A percentile compares a stretch with the other conserved stretches of the same genome.
Evolutionary conservation across 2,113 vertebrate species (phyloP).

Genomic region (Australoheros scitulus): DNA sequence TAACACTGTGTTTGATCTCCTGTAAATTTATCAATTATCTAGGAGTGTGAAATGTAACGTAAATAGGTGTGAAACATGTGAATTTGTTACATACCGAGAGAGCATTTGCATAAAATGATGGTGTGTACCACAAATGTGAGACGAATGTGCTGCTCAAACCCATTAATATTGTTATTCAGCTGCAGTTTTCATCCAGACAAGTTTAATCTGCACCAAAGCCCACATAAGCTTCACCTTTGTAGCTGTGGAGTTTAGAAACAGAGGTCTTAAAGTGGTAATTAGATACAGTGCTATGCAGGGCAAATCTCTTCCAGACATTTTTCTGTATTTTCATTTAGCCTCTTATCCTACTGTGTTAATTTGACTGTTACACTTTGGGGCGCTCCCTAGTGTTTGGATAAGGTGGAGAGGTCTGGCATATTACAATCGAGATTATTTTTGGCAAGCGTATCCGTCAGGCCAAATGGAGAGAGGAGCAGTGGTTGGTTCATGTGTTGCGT

Average conservation of each 20-base stretch:
- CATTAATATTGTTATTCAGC: constrained; percentile 4
- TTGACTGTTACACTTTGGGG: constrained; percentile 38
- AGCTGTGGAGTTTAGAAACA: background rate
- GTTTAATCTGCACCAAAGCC: background rate
- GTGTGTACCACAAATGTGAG: background rate
- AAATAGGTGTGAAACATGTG: background rate
- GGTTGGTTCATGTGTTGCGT: constrained; percentile 11
- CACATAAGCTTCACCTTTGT: constrained; percentile 7
- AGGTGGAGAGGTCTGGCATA: constrained; percentile 36
- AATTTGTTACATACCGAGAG: background rate
- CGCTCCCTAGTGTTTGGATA: constrained; percentile 42
- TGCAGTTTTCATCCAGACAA: background rate
- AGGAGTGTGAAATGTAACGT: background rate
- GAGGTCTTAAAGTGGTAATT: constrained; percentile 22
- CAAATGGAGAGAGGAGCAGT: constrained; percentile 1
- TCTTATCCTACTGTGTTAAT: constrained; percentile 57
- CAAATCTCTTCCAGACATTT: constrained; percentile 27
- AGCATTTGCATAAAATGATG: background rate
- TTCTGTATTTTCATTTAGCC: constrained; percentile 56
- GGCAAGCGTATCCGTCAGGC: constrained; percentile 44
- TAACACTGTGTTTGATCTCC: constrained; percentile 36
- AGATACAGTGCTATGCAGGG: constrained; percentile 24
- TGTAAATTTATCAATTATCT: constrained; percentile 41
- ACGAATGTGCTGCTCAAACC: background rate
- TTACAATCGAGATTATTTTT: constrained; percentile 34